Conservation (phyloP, 2,888 invertebrate genomes). For the Yponomeuta plumbellus region DNA sequence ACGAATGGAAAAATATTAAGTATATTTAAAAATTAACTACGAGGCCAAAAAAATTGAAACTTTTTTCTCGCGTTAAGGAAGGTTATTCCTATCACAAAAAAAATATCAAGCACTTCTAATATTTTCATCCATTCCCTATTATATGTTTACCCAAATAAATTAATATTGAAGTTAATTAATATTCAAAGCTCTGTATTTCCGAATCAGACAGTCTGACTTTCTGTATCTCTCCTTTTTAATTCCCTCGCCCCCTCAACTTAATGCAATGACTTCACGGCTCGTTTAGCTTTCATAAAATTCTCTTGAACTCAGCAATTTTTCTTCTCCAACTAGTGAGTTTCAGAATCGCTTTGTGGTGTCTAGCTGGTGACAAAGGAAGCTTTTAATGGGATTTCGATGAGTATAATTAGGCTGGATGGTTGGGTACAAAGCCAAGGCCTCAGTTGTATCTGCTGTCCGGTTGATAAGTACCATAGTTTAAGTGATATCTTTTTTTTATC, state of each 20-base stretch:
- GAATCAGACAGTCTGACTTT: not conserved
- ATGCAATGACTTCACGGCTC: constrained; percentile 72
- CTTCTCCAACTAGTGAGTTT: constrained; percentile 53
- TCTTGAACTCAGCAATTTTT: constrained; percentile 66
- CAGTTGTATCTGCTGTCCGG: not conserved
- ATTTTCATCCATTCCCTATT: too few relatives aligned
- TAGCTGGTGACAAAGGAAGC: not conserved
- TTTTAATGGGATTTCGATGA: not conserved
- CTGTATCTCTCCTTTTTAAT: not conserved
- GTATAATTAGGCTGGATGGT: not conserved
- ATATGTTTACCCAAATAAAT: too few relatives aligned
- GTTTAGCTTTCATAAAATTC: constrained; percentile 74
- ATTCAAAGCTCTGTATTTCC: not conserved
- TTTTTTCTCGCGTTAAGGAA: too few relatives aligned
- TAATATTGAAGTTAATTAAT: not conserved
- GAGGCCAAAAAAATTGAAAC: too few relatives aligned
- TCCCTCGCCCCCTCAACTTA: constrained; percentile 60
- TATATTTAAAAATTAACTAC: too few relatives aligned
- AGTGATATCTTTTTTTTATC: not conserved
- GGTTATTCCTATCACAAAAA: too few relatives aligned
- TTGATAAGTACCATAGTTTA: not conserved
- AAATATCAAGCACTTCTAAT: too few relatives aligned
- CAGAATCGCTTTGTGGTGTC: constrained; percentile 24
- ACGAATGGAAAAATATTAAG: too few relatives aligned
- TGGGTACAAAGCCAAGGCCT: not conserved